Base-by-base conservation (phyloP, 2,113 vertebrate genomes). In the Chinchilla lanigera region DNA sequence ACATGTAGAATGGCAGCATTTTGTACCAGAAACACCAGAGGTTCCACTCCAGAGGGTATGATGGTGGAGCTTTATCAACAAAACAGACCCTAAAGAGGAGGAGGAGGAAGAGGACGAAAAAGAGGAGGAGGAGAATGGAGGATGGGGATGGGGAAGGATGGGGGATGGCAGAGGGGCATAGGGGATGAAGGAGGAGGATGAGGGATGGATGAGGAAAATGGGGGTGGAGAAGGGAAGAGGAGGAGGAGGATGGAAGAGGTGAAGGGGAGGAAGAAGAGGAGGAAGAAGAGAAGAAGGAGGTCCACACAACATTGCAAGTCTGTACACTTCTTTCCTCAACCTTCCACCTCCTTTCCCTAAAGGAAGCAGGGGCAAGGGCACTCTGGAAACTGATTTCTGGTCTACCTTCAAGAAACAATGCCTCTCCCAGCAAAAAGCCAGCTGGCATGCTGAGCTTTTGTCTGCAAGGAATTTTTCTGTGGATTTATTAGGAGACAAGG, bases 401-500 rank as follows among this genome's bases (percentile, higher is more conserved):
- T 67, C 44, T 71, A 22, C 35, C 78, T 75, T 33, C 52, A 85
- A 82, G 47, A 95, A 56, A 26, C 60, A 82, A 19, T 33, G n/a
- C 28, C 85, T 94, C 86, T 90, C 41, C 33, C 77, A 30, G 52
- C 61, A 60, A 52, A 47, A 16, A 69, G 67, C 65, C 35, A 14
- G 24, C 41, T 2, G 3, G 28, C 71, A 44, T 26, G 44, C 47
- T 19, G 60, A 78, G 78, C 67, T 84, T 86, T 77, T 12, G 50
- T 52, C 93, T 92, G 63, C 86, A 93, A n/a, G 88, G 56, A 44
- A 56, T 58, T 60, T 95, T 80, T 87, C 26, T 80, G 16, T 41
- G 97, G 93, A 86, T 92, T 69, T 77, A 96, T 94, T 47, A 94
- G 50, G 71, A 17, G 54, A 88, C 65, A 58, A 73, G 90, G 81